A percentile compares a stretch with the other conserved stretches of the same genome.
Evolutionary conservation across 2,113 vertebrate species (phyloP).

Genomic region (Esox niger): DNA sequence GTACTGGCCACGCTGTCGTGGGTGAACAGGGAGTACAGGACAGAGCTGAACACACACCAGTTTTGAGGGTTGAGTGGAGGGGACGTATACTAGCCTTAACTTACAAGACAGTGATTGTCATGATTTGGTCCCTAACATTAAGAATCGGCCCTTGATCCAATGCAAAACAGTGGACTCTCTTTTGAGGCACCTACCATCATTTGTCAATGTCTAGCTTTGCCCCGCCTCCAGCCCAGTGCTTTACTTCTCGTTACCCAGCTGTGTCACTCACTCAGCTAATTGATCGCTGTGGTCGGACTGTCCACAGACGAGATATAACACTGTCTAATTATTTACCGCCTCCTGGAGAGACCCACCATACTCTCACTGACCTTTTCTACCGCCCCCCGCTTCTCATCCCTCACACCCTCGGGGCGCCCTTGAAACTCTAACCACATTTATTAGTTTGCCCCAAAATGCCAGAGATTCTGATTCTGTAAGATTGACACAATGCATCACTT

Average conservation of each 20-base stretch:
- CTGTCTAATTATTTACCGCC: not conserved
- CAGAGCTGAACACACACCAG: no score
- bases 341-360: not conserved
- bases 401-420: not conserved
- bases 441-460: not conserved
- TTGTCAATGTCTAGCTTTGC: not conserved
- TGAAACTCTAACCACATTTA: not conserved
- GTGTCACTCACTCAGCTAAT: not conserved
- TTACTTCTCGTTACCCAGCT: not conserved
- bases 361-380: not conserved
- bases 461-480: no score
- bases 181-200: not conserved
- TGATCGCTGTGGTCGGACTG: not conserved
- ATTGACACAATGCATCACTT: no score
- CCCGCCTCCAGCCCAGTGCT: not conserved
- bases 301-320: not conserved
- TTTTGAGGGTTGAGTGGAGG: no score
- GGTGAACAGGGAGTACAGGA: no score
- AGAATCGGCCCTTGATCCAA: not conserved
- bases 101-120: no score
- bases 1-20: no score
- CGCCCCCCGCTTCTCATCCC: not conserved
- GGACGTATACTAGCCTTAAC: no score
- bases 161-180: no score
- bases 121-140: not conserved